These are phyloP conservation scores for Microplitis deprimator DNA, from an alignment of 2,888 invertebrate genomes.

Conservation along the genomic window DNA sequence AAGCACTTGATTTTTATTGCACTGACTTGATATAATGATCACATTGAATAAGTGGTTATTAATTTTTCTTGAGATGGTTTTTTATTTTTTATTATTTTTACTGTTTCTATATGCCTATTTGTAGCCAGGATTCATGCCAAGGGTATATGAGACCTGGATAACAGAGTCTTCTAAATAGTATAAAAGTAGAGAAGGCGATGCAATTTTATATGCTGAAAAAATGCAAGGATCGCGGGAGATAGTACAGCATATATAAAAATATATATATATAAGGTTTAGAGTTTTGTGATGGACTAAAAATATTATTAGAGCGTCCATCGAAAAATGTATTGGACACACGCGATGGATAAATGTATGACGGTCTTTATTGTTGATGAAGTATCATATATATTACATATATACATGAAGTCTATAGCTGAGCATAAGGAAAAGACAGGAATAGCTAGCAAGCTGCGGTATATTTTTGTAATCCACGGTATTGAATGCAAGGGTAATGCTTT, in stretches of 20 bases:
- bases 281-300: constrained; percentile 4
- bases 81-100: constrained; percentile 5
- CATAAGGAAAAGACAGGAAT: background rate
- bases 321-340: constrained; percentile 49
- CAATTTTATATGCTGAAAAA: constrained; percentile 40
- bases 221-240: constrained; percentile 34
- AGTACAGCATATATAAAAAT: constrained; percentile 38
- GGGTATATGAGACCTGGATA: constrained; percentile 24
- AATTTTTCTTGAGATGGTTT: background rate
- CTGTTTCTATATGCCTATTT: background rate
- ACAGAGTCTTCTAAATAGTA: background rate
- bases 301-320: background rate
- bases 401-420: background rate
- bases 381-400: constrained; percentile 7
- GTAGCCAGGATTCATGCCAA: constrained; percentile 35
- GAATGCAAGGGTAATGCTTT: constrained; percentile 9
- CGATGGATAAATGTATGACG: constrained; percentile 41
- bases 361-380: background rate
- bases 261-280: constrained; percentile 46
- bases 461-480: background rate
- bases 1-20: background rate
- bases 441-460: background rate
- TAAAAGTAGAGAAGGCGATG: constrained; percentile 4
- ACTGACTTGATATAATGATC: background rate
- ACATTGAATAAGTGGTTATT: background rate